These are phyloP conservation scores for Keiferia lycopersicella DNA, from an alignment of 2,888 invertebrate genomes.

Conservation along the genomic window DNA sequence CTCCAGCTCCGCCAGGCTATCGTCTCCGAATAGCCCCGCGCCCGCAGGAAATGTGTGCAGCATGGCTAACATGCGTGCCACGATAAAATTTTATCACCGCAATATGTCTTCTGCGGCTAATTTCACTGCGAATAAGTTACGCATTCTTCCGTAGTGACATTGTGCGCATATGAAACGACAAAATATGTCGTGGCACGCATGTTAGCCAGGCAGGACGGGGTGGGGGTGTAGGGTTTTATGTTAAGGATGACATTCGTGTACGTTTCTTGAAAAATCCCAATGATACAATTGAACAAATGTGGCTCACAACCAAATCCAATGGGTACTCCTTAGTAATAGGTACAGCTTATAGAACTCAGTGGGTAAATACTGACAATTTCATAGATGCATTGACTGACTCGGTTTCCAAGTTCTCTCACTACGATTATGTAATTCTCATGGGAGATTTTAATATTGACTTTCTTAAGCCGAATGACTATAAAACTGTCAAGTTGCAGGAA, in stretches of 20 bases:
- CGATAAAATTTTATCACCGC: too few species aligned
- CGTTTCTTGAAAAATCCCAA: slow-evolving; percentile 7
- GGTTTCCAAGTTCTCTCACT: slow-evolving; percentile 1
- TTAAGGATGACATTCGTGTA: slow-evolving; percentile 2
- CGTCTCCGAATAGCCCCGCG: neutral
- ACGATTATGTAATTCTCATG: slow-evolving; percentile 16
- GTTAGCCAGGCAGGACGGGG: slow-evolving; percentile 2
- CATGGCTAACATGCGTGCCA: too few species aligned
- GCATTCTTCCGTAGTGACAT: too few species aligned
- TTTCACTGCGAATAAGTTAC: too few species aligned
- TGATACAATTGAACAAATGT: slow-evolving; percentile 12
- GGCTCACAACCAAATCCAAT: slow-evolving; percentile 10
- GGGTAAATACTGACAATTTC: slow-evolving; percentile 18
- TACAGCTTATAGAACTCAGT: slow-evolving; percentile 19
- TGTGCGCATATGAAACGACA: too few species aligned
- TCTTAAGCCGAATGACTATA: neutral
- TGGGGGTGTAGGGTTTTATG: slow-evolving; percentile 23
- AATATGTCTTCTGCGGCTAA: too few species aligned
- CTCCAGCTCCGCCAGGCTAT: slow-evolving; percentile 4
- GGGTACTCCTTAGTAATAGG: neutral
- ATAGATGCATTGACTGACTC: slow-evolving; percentile 16
- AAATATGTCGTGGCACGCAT: too few species aligned
- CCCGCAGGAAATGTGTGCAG: slow-evolving; percentile 3
- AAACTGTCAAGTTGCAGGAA: slow-evolving; percentile 21
- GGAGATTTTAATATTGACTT: too few species aligned